A percentile compares a stretch with the other conserved stretches of the same genome.
phyloP scores from a whole-genome alignment of 2,113 vertebrate species.

The Oenanthe oenanthe region DNA sequence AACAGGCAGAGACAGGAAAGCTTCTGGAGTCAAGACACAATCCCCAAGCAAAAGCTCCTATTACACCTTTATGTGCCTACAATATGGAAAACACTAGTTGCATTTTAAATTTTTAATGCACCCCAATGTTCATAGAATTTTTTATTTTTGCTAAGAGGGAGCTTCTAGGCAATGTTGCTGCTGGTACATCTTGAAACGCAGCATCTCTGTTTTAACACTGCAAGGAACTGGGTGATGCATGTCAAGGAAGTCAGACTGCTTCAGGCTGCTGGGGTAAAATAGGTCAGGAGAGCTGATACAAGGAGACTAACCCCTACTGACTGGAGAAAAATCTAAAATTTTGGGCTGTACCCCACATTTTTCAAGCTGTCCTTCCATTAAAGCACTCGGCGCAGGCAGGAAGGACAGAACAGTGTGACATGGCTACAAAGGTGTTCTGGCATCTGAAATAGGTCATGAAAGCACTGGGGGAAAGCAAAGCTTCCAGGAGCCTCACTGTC shows the following conservation, averaged over 20 bases:
- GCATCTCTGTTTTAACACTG: background rate
- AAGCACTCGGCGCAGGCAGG: background rate
- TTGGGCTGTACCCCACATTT: background rate
- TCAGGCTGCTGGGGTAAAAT: background rate
- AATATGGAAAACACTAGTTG: constrained; percentile 5
- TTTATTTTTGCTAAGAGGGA: constrained; percentile 30
- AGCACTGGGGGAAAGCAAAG: background rate
- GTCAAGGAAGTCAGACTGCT: background rate
- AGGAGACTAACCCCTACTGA: background rate
- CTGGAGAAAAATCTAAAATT: background rate
- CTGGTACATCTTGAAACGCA: background rate
- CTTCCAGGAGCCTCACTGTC: background rate
- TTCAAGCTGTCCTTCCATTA: background rate
- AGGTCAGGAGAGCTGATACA: background rate
- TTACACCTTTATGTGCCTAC: background rate
- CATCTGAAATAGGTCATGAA: background rate
- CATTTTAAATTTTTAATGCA: constrained; percentile 24
- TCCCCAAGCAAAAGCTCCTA: background rate
- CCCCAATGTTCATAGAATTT: background rate
- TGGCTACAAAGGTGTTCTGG: background rate
- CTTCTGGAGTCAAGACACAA: background rate
- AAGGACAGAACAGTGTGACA: background rate
- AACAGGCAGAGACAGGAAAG: background rate
- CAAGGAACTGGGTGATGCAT: background rate
- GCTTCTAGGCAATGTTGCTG: background rate